These are phyloP conservation scores for Hesperophylax magnus DNA, from an alignment of 1,140 invertebrate species.

Conservation along the genomic window DNA sequence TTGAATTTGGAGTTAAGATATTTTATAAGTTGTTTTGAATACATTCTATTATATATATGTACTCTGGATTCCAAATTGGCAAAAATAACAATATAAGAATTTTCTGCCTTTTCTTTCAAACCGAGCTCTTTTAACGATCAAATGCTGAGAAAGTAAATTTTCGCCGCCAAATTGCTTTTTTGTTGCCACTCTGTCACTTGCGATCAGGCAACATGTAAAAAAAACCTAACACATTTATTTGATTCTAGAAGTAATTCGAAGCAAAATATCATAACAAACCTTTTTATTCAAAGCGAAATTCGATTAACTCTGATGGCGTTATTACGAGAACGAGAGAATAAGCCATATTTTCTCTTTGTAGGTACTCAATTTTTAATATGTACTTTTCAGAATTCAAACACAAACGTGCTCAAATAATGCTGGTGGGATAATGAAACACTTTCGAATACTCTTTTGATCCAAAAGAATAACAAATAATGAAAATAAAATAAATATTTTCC, in stretches of 20 bases:
- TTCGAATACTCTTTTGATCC: too few species aligned
- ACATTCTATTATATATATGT: too few species aligned
- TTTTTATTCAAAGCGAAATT: not conserved
- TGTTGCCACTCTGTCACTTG: constrained; percentile 18
- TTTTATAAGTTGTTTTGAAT: too few species aligned
- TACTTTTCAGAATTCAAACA: not conserved
- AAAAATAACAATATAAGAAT: too few species aligned
- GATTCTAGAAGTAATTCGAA: constrained; percentile 21
- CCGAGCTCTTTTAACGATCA: not conserved
- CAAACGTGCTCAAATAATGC: too few species aligned
- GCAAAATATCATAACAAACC: constrained; percentile 13
- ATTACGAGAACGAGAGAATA: not conserved
- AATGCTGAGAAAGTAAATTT: not conserved
- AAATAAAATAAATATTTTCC: too few species aligned
- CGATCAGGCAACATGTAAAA: constrained; percentile 7
- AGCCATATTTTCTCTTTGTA: not conserved
- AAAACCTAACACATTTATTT: constrained; percentile 8
- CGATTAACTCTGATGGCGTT: constrained; percentile 3
- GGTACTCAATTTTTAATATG: not conserved
- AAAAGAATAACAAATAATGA: too few species aligned
- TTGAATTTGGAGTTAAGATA: too few species aligned
- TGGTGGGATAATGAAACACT: too few species aligned
- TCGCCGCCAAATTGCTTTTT: constrained; percentile 34
- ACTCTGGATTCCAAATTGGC: too few species aligned
- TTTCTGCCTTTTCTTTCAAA: too few species aligned